Percentiles rank a stretch among this genome's conserved stretches.
phyloP scores from a whole-genome alignment of 2,113 vertebrate species.

The Melozone crissalis region DNA sequence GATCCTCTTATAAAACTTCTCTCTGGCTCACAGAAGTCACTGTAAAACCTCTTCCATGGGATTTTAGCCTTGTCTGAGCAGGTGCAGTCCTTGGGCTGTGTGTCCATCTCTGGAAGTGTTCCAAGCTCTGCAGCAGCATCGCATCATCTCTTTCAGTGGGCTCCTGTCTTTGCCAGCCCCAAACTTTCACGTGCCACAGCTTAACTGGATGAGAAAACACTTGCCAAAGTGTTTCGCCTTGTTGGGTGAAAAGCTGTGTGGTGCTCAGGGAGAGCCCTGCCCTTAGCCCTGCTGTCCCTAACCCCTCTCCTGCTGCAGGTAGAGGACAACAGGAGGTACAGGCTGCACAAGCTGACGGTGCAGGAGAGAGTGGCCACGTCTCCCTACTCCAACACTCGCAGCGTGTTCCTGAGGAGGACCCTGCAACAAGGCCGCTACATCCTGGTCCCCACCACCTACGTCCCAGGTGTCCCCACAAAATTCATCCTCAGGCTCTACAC shows the following conservation, averaged over 20 bases:
- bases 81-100: neutral
- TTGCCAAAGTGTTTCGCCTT: neutral
- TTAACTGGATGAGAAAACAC: neutral
- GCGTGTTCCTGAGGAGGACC: conserved; percentile 80
- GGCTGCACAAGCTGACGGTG: conserved; percentile 86
- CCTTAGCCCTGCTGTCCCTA: neutral
- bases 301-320: conserved; percentile 72
- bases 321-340: conserved; percentile 88
- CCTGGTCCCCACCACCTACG: conserved; percentile 88
- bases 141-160: neutral
- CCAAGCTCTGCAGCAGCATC: neutral
- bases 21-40: neutral
- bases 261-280: neutral
- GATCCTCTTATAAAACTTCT: neutral
- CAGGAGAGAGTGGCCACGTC: conserved; percentile 80
- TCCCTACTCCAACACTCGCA: conserved; percentile 85
- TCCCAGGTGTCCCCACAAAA: conserved; percentile 67
- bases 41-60: neutral
- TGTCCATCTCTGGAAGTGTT: neutral
- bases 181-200: neutral
- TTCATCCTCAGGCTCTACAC: conserved; percentile 89
- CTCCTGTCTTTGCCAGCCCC: neutral
- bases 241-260: neutral
- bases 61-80: neutral
- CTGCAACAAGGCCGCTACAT: conserved; percentile 85